Percentiles rank a stretch among this genome's conserved stretches.
Evolutionary conservation across 1,140 invertebrate species (phyloP).

Genomic region (Amphibalanus amphitrite): DNA sequence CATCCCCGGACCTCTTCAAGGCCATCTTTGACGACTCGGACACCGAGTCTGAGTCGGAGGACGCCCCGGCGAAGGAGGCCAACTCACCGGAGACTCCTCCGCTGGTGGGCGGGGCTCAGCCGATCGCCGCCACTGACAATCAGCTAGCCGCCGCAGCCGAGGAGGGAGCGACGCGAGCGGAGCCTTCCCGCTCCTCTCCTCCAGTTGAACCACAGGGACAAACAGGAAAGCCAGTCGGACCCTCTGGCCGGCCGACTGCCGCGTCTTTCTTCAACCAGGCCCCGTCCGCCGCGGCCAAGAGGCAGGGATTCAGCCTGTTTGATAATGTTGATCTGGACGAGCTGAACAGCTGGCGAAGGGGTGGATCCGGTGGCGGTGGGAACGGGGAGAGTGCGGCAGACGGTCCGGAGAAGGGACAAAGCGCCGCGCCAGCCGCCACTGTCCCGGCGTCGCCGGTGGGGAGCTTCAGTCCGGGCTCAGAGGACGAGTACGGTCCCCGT

Average conservation of each 20-base stretch:
- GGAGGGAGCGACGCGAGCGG: too few relatives aligned
- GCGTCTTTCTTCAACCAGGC: neutral
- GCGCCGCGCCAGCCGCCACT: too few relatives aligned
- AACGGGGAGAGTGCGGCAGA: too few relatives aligned
- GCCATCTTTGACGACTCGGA: slow-evolving; percentile 35
- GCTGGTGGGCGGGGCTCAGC: too few relatives aligned
- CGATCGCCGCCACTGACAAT: too few relatives aligned
- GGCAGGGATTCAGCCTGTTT: neutral
- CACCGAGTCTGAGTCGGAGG: slow-evolving; percentile 28
- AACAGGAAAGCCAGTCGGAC: neutral
- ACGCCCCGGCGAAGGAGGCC: too few relatives aligned
- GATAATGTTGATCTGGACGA: neutral
- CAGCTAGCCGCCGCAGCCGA: too few relatives aligned
- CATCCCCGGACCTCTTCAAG: slow-evolving; percentile 33
- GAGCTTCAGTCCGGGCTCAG: too few relatives aligned
- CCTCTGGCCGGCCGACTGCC: neutral
- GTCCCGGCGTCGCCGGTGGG: too few relatives aligned
- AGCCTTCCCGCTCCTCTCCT: neutral
- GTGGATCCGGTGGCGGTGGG: too few relatives aligned
- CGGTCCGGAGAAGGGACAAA: neutral
- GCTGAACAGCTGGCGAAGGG: neutral
- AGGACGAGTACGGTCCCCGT: neutral
- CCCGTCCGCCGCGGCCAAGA: neutral
- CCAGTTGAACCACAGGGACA: neutral
- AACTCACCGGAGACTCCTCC: too few relatives aligned